Percentiles rank a stretch among this genome's conserved stretches.
These are phyloP conservation scores for Ctenosaura bakeri DNA, from an alignment of 2,797 vertebrate genomes.

Conservation along the genomic window DNA sequence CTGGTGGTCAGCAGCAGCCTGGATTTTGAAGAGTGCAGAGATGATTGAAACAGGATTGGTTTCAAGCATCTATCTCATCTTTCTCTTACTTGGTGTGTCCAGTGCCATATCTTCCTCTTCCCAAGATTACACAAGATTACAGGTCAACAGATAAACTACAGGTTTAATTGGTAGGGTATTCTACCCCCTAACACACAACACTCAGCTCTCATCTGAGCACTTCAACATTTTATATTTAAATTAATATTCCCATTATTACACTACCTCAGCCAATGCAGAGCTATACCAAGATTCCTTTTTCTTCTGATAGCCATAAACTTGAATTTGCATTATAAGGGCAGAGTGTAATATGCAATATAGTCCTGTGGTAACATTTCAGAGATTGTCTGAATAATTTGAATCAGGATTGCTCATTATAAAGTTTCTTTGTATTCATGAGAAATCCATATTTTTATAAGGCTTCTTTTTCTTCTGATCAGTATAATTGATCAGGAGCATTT, in stretches of 20 bases:
- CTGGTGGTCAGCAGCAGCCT: no score
- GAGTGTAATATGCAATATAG: neutral
- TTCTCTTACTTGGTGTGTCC: no score
- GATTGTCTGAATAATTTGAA: neutral
- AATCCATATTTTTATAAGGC: neutral
- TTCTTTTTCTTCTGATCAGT: neutral
- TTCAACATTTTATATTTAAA: no score
- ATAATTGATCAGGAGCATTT: constrained; percentile 2
- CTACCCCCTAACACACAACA: no score
- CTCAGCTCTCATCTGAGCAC: no score
- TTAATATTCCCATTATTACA: neutral
- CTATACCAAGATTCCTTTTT: neutral
- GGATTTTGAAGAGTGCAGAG: no score
- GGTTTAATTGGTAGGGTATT: no score
- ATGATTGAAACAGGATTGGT: no score
- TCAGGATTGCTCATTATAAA: neutral
- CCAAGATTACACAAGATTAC: no score
- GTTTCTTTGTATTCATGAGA: neutral
- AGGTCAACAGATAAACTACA: no score
- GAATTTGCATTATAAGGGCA: neutral
- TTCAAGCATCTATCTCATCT: no score
- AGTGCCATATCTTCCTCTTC: no score
- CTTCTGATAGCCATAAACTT: neutral
- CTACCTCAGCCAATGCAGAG: neutral
- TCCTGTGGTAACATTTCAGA: neutral